Conservation (phyloP, 2,113 vertebrate species). For the Seriola quinqueradiata region DNA sequence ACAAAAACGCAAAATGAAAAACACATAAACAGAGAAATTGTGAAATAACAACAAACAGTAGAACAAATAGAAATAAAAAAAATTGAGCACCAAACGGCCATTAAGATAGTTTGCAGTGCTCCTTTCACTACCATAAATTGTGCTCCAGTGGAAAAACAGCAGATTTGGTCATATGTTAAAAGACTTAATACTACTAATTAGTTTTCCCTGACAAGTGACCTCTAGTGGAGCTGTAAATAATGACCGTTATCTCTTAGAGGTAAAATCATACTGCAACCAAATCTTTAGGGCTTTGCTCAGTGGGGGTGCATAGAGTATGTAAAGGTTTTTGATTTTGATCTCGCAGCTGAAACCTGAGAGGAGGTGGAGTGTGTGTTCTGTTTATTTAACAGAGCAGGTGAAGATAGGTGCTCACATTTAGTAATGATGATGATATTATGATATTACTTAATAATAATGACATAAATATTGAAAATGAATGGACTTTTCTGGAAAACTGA, state of each 20-base stretch:
- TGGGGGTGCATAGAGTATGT: background rate
- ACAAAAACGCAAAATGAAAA: background rate
- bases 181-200: background rate
- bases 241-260: background rate
- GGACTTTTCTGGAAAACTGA: constrained; percentile 6
- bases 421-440: constrained; percentile 49
- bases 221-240: background rate
- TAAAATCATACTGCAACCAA: no score
- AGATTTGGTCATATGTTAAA: background rate
- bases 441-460: constrained; percentile 53
- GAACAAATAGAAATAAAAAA: background rate
- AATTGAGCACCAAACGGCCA: background rate
- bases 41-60: background rate
- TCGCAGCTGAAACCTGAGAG: background rate
- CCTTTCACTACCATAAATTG: background rate
- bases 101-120: background rate
- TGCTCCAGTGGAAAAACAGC: background rate
- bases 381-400: constrained; percentile 23
- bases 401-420: constrained; percentile 31
- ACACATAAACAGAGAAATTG: background rate
- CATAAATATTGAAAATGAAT: constrained; percentile 24
- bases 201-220: background rate
- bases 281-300: background rate
- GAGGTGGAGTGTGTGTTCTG: background rate
- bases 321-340: background rate